phyloP scores from a whole-genome alignment of 2,113 vertebrate species.

The Petrocephalus microphthalmus region DNA sequence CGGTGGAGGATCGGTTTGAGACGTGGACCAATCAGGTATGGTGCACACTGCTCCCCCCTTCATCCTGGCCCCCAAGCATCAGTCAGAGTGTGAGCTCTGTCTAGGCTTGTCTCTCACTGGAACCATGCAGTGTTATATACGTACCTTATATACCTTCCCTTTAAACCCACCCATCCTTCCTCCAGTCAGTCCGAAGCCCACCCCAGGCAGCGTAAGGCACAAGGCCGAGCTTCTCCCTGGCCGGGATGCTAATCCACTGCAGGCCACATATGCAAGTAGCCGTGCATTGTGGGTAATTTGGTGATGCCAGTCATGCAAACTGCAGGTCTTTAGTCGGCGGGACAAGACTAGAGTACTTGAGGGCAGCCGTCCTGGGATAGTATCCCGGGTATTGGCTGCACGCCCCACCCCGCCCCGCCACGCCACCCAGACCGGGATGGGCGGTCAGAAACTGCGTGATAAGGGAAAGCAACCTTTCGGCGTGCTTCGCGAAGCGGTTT shows the following conservation, averaged over 20 bases:
- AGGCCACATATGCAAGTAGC: background rate
- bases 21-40: slow-evolving; percentile 76
- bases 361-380: background rate
- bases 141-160: background rate
- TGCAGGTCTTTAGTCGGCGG: background rate
- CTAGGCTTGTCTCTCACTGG: background rate
- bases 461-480: background rate
- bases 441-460: background rate
- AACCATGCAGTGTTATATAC: background rate
- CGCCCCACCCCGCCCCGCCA: background rate
- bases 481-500: background rate
- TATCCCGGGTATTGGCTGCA: background rate
- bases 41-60: background rate
- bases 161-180: background rate
- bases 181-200: background rate
- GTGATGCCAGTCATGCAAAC: background rate
- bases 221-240: background rate
- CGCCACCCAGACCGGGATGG: background rate
- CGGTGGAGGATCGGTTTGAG: slow-evolving; percentile 58
- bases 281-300: background rate
- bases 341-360: background rate
- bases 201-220: background rate
- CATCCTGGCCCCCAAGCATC: background rate
- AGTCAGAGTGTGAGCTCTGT: background rate
- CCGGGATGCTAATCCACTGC: background rate